Evolutionary conservation across 2,797 vertebrate genomes (phyloP).

Genomic region (Catostomus latipinnis): DNA sequence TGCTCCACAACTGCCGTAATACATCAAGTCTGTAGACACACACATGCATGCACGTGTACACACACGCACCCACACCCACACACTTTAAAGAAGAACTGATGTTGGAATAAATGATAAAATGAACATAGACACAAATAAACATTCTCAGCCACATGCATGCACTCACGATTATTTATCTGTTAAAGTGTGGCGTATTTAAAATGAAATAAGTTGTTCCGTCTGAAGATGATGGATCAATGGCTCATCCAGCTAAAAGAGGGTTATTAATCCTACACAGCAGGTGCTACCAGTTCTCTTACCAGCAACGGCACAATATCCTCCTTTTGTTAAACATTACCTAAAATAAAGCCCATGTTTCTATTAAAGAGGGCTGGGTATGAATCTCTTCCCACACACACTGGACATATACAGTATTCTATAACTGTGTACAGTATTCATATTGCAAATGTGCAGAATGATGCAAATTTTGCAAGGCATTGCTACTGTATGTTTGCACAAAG

Average conservation of each 20-base stretch:
- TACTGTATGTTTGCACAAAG: too few relatives aligned
- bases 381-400: constrained; percentile 29
- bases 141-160: not conserved
- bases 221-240: constrained; percentile 63
- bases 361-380: not conserved
- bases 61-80: constrained; percentile 13
- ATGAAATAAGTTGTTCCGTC: constrained; percentile 57
- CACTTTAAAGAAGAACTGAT: constrained; percentile 58
- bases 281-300: constrained; percentile 40
- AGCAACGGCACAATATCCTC: constrained; percentile 34
- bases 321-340: constrained; percentile 35
- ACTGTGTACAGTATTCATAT: not conserved
- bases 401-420: constrained; percentile 11
- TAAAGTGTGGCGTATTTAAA: constrained; percentile 34
- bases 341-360: constrained; percentile 39
- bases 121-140: not conserved
- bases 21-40: constrained; percentile 49
- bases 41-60: too few relatives aligned
- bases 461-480: too few relatives aligned
- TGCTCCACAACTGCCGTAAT: constrained; percentile 60
- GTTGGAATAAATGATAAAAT: constrained; percentile 55
- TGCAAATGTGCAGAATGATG: not conserved
- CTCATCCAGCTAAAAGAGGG: constrained; percentile 51
- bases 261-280: constrained; percentile 58
- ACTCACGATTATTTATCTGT: constrained; percentile 57